Percentiles rank a stretch among this genome's conserved stretches.
These are phyloP conservation scores for Patella pellucida DNA, from an alignment of 2,888 invertebrate species.

Conservation along the genomic window DNA sequence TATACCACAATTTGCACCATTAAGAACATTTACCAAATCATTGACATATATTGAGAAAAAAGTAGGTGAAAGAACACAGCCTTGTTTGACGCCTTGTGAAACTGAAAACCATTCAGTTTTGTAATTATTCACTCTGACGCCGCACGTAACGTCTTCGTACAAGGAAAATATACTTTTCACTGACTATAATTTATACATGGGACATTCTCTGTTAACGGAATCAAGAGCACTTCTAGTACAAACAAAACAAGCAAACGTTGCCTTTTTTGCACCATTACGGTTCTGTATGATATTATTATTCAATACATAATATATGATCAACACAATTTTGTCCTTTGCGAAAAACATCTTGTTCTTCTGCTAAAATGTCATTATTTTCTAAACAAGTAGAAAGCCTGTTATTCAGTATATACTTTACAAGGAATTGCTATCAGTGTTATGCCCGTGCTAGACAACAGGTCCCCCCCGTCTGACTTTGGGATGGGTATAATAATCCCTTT, in stretches of 20 bases:
- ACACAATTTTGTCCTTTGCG: slow-evolving; percentile 17
- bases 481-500: not conserved
- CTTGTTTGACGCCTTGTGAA: too few relatives aligned
- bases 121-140: too few relatives aligned
- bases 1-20: too few relatives aligned
- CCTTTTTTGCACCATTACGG: slow-evolving; percentile 5
- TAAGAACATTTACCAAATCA: too few relatives aligned
- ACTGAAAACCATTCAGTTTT: too few relatives aligned
- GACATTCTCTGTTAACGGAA: slow-evolving; percentile 18
- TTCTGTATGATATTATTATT: slow-evolving; percentile 21
- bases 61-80: too few relatives aligned
- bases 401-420: slow-evolving; percentile 21
- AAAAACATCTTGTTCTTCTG: slow-evolving; percentile 29
- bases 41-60: too few relatives aligned
- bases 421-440: slow-evolving; percentile 14
- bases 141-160: too few relatives aligned
- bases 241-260: slow-evolving; percentile 27
- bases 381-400: slow-evolving; percentile 15
- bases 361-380: too few relatives aligned
- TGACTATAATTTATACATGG: too few relatives aligned
- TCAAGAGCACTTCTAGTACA: slow-evolving; percentile 28
- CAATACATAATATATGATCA: slow-evolving; percentile 25
- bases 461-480: not conserved
- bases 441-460: not conserved
- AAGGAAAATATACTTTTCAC: too few relatives aligned